These are phyloP conservation scores for Apodemia zela DNA, from an alignment of 2,888 invertebrate genomes.

Conservation along the genomic window DNA sequence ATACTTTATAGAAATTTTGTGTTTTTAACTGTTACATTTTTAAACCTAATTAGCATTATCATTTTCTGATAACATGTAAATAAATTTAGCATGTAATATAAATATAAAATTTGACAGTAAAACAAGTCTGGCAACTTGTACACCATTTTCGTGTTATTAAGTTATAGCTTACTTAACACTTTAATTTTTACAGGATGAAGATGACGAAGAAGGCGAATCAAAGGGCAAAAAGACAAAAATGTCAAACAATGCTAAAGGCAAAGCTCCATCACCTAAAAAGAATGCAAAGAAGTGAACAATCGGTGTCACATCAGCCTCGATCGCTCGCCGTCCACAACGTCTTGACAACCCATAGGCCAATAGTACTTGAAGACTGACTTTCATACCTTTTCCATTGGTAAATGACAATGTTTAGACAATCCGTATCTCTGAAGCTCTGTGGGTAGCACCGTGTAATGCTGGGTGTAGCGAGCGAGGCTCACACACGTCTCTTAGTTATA, in stretches of 20 bases:
- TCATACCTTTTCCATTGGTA: conserved; percentile 16
- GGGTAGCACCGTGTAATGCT: conserved; percentile 30
- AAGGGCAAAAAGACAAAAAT: conserved; percentile 90
- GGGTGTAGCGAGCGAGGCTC: conserved; percentile 30
- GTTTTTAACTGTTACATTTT: too few species aligned
- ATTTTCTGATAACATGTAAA: too few species aligned
- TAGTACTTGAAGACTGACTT: conserved; percentile 30
- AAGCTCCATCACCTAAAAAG: conserved; percentile 86
- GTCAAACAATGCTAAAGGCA: conserved; percentile 85
- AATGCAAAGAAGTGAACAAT: conserved; percentile 79
- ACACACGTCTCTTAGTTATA: conserved; percentile 43
- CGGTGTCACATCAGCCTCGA: conserved; percentile 33
- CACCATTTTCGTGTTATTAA: neutral
- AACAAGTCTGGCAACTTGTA: too few species aligned
- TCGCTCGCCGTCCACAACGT: conserved; percentile 22
- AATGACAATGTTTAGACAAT: neutral
- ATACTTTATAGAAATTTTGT: too few species aligned
- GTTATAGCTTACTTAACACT: neutral
- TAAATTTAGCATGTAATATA: too few species aligned
- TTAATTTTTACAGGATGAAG: conserved; percentile 76
- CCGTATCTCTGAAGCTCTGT: conserved; percentile 19
- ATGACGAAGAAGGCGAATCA: conserved; percentile 88
- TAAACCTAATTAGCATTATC: too few species aligned
- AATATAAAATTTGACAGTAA: too few species aligned
- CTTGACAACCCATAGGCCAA: conserved; percentile 1